Percentiles rank a stretch among this genome's conserved stretches.
Conservation (phyloP, 2,113 vertebrate species). For the Artemisiospiza belli region DNA sequence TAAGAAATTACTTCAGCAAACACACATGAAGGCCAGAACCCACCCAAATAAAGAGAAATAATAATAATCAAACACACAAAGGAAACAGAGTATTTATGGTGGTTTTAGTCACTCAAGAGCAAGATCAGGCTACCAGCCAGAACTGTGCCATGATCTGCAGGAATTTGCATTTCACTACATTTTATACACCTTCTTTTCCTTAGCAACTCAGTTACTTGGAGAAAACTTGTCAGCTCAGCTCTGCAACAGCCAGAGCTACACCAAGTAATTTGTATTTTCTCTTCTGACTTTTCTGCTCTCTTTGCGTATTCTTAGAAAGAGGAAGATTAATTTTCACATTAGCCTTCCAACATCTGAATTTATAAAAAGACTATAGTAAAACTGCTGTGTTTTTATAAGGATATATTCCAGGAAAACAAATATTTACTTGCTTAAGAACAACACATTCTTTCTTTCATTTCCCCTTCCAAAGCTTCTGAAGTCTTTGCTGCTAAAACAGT, state of each 20-base stretch:
- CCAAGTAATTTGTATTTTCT: not conserved
- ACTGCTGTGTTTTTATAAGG: not conserved
- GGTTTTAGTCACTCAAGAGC: not conserved
- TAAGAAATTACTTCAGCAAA: constrained; percentile 28
- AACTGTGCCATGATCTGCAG: not conserved
- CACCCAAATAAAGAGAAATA: not conserved
- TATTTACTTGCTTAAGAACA: constrained; percentile 1
- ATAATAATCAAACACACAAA: not conserved
- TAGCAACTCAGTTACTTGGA: not conserved
- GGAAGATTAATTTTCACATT: not conserved
- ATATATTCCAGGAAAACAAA: constrained; percentile 1
- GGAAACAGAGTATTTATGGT: not conserved
- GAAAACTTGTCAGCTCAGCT: not conserved
- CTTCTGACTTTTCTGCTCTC: not conserved
- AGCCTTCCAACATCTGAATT: not conserved
- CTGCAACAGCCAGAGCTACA: not conserved
- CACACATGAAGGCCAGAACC: not conserved
- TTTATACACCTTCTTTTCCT: not conserved
- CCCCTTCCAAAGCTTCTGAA: not conserved
- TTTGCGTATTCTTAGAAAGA: not conserved
- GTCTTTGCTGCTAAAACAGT: not conserved
- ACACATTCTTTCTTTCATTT: not conserved
- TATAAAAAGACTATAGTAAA: not conserved
- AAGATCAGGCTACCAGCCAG: not conserved
- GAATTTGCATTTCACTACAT: not conserved